These are phyloP conservation scores for Portevinia maculata DNA, from an alignment of 2,888 invertebrate species.

Conservation along the genomic window DNA sequence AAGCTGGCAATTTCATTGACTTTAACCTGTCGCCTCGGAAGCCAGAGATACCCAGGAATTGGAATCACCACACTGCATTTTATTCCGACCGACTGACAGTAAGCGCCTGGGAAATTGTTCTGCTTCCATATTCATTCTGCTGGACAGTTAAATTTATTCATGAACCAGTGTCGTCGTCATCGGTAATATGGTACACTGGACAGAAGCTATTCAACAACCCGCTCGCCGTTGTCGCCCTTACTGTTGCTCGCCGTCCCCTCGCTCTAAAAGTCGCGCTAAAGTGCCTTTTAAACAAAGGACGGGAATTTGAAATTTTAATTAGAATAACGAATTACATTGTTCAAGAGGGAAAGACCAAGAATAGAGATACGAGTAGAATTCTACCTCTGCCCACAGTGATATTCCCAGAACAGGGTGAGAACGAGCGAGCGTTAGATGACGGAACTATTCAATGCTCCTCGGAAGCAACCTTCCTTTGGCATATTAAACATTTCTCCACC, in stretches of 20 bases:
- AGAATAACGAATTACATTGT: slow-evolving; percentile 56
- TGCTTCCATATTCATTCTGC: neutral
- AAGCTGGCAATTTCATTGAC: slow-evolving; percentile 13
- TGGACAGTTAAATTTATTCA: slow-evolving; percentile 58
- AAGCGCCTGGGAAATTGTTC: slow-evolving; percentile 17
- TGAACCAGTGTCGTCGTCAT: slow-evolving; percentile 38
- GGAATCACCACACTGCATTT: slow-evolving; percentile 31
- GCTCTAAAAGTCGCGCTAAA: slow-evolving; percentile 30
- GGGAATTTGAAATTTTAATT: slow-evolving; percentile 70
- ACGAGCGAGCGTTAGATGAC: neutral
- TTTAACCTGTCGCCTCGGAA: slow-evolving; percentile 11
- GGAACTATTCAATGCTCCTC: slow-evolving; percentile 21
- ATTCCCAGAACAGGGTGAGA: slow-evolving; percentile 24
- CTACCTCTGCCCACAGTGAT: neutral
- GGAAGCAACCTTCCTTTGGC: slow-evolving; percentile 18
- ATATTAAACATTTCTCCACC: slow-evolving; percentile 19
- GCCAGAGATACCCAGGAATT: neutral
- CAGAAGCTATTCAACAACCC: slow-evolving; percentile 51
- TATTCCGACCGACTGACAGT: slow-evolving; percentile 5
- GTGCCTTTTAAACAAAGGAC: slow-evolving; percentile 58
- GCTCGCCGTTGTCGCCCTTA: neutral
- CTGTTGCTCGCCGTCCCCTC: neutral
- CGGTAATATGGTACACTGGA: slow-evolving; percentile 48
- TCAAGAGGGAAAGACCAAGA: slow-evolving; percentile 9
- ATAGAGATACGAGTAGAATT: neutral